phyloP scores from a whole-genome alignment of 1,140 invertebrate genomes.

The Onthophagus taurus region DNA sequence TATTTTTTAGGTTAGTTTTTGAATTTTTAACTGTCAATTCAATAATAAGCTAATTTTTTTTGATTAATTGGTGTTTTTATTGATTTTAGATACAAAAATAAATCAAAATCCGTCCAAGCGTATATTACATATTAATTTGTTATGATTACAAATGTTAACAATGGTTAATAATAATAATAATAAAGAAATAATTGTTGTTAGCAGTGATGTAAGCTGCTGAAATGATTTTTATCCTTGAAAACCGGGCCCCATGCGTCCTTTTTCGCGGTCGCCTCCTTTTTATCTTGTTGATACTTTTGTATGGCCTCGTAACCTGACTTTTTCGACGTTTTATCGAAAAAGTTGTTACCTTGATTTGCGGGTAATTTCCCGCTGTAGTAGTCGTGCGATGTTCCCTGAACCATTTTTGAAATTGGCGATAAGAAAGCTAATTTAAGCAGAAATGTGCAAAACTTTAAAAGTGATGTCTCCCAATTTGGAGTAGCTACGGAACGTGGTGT shows the following conservation, averaged over 20 bases:
- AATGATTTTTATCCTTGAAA: conserved; percentile 62
- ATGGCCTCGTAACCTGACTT: conserved; percentile 37
- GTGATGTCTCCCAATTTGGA: too few relatives aligned
- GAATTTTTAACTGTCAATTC: too few relatives aligned
- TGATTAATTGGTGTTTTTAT: too few relatives aligned
- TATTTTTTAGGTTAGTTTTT: too few relatives aligned
- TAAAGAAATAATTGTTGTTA: too few relatives aligned
- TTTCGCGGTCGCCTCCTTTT: conserved; percentile 31
- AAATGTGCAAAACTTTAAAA: background rate
- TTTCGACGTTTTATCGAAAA: conserved; percentile 10
- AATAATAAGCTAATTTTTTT: too few relatives aligned
- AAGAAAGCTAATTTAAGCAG: background rate
- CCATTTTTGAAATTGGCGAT: conserved; percentile 7
- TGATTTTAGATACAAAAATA: too few relatives aligned
- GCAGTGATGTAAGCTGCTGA: conserved; percentile 58
- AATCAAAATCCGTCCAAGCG: too few relatives aligned
- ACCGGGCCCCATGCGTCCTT: conserved; percentile 53
- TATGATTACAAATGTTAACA: too few relatives aligned
- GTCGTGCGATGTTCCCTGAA: conserved; percentile 8
- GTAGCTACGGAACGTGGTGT: conserved; percentile 66
- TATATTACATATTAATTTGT: too few relatives aligned
- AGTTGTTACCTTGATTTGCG: conserved; percentile 4
- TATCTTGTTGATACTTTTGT: conserved; percentile 29
- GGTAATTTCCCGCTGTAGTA: conserved; percentile 7
- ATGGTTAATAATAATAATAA: too few relatives aligned